Percentiles rank a stretch among this genome's conserved stretches.
These are phyloP conservation scores for Gopherus evgoodei DNA, from an alignment of 2,113 vertebrate species.

Conservation along the genomic window DNA sequence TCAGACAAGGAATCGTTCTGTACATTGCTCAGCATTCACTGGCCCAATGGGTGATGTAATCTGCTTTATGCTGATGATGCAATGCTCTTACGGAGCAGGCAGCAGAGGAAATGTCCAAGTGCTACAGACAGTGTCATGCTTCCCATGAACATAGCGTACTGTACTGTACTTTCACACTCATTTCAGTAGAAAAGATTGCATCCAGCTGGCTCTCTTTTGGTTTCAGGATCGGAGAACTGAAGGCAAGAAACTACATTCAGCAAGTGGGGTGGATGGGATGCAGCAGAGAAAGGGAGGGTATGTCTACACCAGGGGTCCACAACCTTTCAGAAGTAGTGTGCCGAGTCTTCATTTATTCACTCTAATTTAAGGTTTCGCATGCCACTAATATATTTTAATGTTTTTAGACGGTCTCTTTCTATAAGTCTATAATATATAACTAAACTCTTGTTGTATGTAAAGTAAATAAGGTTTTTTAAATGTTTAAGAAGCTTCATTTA, in stretches of 20 bases:
- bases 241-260: fast-evolving
- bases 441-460: no score
- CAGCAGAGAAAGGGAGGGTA: neutral
- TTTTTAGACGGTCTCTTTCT: no score
- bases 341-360: no score
- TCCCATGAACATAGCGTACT: neutral
- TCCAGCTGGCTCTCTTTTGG: fast-evolving
- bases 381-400: no score
- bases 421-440: no score
- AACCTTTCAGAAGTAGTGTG: no score
- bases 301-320: neutral
- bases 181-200: neutral
- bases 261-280: fast-evolving
- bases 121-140: neutral
- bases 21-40: neutral
- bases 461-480: no score
- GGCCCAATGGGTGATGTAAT: neutral
- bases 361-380: no score
- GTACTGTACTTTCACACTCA: neutral
- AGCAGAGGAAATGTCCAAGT: neutral
- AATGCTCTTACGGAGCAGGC: neutral
- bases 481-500: no score
- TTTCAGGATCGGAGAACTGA: neutral
- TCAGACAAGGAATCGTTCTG: fast-evolving
- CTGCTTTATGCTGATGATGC: neutral